Base-by-base conservation (phyloP, 2,888 invertebrate species). In the Tachina lurida region DNA sequence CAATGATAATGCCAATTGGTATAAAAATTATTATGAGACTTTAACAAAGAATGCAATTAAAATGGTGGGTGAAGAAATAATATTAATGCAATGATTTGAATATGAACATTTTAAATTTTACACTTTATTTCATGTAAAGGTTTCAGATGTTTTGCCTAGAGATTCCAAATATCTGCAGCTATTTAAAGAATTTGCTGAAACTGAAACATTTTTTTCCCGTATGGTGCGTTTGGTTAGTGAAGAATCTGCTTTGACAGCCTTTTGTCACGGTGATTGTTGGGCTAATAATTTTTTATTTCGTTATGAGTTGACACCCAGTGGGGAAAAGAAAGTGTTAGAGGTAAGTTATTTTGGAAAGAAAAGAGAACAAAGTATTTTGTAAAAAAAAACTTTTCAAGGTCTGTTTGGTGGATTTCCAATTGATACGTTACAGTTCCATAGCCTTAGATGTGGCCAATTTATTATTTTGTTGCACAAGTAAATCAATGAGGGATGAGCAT, bases 181-280 rank as follows among this genome's bases (percentile, higher is more conserved):
- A 89, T 93, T 96, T 87, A 93, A 92, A 47, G 93, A 93, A 65
- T 96, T 96, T 89, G 94, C 95, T 68, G 94, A 94, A 54, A 94
- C 95, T 88, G 94, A 95, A 1, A 94, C 94, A 1, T 96, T 96
- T 90, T 96, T 96, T 90, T 93, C 94, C 10, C 94, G 94, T 43
- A 96, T 96, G 96, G 94, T 95, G 80, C 94, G 95, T 41, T 91
- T 95, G 88, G 95, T 95, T 0, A 93, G 94, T 3, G 94, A 95
- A 0, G 93, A 94, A 87, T 95, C 95, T 56, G 95, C 95, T 0
- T 90, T 96, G 60, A 95, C 95, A 0, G 95, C 96, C 3, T 95
- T 96, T 87, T 95, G 95, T 75, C 96, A 96, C 88, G 96, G 96
- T 0, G 96, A 96, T 88, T 96, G 96, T 89, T 96, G 96, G 96